Conservation (phyloP, 2,113 vertebrate genomes). For the Columba janthina region DNA sequence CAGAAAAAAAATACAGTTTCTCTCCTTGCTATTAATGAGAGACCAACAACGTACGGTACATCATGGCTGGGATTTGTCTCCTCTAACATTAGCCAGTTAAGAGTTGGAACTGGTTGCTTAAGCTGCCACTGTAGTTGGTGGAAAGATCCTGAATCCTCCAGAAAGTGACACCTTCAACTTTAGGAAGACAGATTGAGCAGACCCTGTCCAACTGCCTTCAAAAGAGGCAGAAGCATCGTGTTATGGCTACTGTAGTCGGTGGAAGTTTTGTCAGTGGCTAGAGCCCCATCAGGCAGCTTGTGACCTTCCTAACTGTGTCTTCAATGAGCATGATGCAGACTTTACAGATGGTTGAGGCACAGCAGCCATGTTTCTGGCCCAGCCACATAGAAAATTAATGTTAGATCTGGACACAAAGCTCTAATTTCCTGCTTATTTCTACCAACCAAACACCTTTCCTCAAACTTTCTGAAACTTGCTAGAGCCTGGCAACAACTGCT, state of each 20-base stretch:
- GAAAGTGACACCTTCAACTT: background rate
- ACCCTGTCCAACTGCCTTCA: background rate
- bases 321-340: background rate
- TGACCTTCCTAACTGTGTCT: background rate
- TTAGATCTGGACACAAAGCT: background rate
- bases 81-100: background rate
- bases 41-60: rapidly evolving
- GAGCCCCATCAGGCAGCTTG: background rate
- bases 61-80: background rate
- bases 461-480: background rate
- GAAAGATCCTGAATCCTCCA: background rate
- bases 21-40: background rate
- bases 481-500: background rate
- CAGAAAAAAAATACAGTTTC: background rate
- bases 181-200: background rate
- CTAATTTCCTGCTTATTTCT: background rate
- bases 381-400: background rate
- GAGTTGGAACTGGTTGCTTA: background rate
- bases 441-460: background rate
- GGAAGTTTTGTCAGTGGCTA: background rate
- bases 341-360: background rate
- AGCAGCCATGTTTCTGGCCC: background rate
- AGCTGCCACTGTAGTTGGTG: background rate
- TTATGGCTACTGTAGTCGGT: background rate
- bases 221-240: background rate